phyloP scores from a whole-genome alignment of 2,888 invertebrate genomes.

The Dermolepida albohirtum region DNA sequence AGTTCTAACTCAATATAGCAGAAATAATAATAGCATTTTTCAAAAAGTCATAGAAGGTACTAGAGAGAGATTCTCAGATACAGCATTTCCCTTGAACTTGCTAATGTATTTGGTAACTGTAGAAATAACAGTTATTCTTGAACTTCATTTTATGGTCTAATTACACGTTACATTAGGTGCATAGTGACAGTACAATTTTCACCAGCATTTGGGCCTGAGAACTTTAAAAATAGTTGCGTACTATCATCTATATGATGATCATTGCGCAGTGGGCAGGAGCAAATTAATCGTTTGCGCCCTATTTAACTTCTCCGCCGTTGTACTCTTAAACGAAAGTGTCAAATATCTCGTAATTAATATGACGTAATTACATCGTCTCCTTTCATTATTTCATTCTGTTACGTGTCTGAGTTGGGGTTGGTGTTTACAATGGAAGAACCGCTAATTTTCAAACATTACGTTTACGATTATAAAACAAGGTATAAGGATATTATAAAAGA shows the following conservation, averaged over 20 bases:
- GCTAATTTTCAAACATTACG: too few relatives aligned
- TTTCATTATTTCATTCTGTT: slow-evolving; percentile 1
- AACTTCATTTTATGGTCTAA: not conserved
- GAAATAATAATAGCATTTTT: too few relatives aligned
- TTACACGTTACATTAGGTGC: not conserved
- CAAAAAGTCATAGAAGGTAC: too few relatives aligned
- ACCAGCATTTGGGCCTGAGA: not conserved
- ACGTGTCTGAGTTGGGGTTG: not conserved
- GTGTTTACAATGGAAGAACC: too few relatives aligned
- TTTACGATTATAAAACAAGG: too few relatives aligned
- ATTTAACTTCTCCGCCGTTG: not conserved
- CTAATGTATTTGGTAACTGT: too few relatives aligned
- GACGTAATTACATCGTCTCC: not conserved
- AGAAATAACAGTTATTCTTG: too few relatives aligned
- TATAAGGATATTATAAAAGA: too few relatives aligned
- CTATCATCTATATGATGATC: too few relatives aligned
- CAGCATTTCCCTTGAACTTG: too few relatives aligned
- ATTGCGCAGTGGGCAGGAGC: not conserved
- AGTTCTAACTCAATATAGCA: too few relatives aligned
- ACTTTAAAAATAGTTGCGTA: slow-evolving; percentile 2
- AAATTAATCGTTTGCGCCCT: slow-evolving; percentile 15
- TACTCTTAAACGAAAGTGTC: not conserved
- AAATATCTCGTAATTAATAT: slow-evolving; percentile 17
- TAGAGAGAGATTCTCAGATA: too few relatives aligned
- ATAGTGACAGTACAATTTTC: not conserved